Evolutionary conservation across 2,113 vertebrate genomes (phyloP).

Genomic region (Spermophilus dauricus): DNA sequence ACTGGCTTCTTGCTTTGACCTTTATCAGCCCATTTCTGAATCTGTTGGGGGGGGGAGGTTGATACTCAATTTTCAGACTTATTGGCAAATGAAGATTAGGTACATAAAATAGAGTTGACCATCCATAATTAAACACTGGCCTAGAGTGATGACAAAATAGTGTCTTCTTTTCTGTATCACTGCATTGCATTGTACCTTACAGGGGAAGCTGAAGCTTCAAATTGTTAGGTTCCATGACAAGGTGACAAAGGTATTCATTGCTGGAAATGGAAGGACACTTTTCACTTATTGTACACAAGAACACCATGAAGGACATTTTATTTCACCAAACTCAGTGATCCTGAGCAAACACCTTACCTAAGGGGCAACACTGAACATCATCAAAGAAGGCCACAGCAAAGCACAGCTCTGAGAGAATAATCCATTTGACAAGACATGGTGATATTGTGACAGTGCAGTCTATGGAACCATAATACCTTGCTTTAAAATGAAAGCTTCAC

Average conservation of each 20-base stretch:
- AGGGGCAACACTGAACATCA: neutral
- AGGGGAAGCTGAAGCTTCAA: neutral
- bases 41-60: neutral
- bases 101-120: neutral
- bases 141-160: neutral
- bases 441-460: neutral
- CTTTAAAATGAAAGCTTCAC: neutral
- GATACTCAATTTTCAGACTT: neutral
- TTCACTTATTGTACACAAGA: neutral
- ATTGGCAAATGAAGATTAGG: neutral
- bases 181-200: neutral
- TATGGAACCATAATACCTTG: neutral
- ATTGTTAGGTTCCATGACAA: neutral
- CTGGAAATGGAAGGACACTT: neutral
- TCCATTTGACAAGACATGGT: neutral
- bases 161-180: neutral
- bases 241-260: neutral
- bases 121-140: neutral
- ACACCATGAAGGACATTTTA: neutral
- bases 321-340: neutral
- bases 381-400: neutral
- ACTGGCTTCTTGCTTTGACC: neutral
- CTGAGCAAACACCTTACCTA: neutral
- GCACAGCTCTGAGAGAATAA: neutral
- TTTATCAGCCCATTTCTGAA: neutral